Evolutionary conservation across 2,113 vertebrate species (phyloP), one percentile per base, ranked within the genome.

Genomic region (Fukomys damarensis): DNA sequence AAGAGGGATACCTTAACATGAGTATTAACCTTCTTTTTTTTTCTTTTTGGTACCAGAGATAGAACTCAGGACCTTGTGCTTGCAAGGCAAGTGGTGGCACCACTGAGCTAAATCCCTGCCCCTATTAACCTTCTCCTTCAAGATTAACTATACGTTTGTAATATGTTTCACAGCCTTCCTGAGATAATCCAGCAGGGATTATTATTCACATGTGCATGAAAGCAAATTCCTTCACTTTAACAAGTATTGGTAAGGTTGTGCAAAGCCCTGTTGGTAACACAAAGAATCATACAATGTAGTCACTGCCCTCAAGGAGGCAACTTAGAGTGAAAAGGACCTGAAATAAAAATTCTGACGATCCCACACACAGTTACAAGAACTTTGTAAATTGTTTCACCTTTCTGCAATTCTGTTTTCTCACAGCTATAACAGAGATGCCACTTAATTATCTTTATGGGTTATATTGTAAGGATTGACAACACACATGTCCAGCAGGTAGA

Each of bases 191-290:
- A 79, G 38, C 76, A 95, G 41, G 68, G 49, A 82, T 5, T 52
- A 30, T 89, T 74, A 93, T 35, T 89, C 52, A 89, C 28, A 49
- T 86, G 56, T 82, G 22, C 65, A 65, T 28, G 68, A 38, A 68
- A 12, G 35, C 30, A 92, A 93, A 91, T 81, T 43, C 41, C 90
- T 41, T 95, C 74, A 89, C 82, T 66, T 87, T 96, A 89, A 94
- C 38, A 93, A 97, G 93, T 83, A 91, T 7, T 43, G 16, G 17
- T 93, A 49, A 79, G 43, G 30, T 2, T 65, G 16, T 77, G 4
- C 72, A 96, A 97, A 91, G 30, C 83, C 83, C 38, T 66, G n/a
- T 2, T 81, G 72, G 80, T 56, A 76, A 86, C 74, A 83, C 11
- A 91, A 20, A 72, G 66, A 79, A n/a, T 4, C 19, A 28, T 70